phyloP scores from a whole-genome alignment of 1,140 invertebrate genomes.

The Theocolax elegans region DNA sequence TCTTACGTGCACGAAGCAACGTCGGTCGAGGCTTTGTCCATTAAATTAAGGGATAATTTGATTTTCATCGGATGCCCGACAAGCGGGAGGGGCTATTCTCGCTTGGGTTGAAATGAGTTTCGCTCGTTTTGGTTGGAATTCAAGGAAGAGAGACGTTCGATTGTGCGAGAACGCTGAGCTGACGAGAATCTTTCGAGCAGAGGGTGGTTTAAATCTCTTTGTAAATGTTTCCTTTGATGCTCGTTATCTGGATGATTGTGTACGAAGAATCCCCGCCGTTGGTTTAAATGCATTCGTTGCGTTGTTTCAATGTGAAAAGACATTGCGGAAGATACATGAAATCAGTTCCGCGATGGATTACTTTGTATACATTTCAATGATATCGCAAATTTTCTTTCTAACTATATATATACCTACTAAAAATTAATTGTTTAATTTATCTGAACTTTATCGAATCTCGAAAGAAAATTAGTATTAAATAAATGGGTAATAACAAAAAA shows the following conservation, averaged over 20 bases:
- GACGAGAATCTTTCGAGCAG: not conserved
- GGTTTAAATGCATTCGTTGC: not conserved
- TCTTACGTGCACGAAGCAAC: too few species aligned
- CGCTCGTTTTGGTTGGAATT: not conserved
- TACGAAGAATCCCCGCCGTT: not conserved
- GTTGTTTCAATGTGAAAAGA: too few species aligned
- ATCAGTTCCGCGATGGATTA: too few species aligned
- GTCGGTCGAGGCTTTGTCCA: conserved; percentile 9
- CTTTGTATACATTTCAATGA: too few species aligned
- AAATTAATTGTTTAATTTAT: too few species aligned
- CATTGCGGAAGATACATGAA: not conserved
- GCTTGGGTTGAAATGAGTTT: not conserved
- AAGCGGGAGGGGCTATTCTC: not conserved
- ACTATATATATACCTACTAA: too few species aligned
- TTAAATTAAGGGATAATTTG: conserved; percentile 34
- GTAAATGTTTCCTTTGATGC: not conserved
- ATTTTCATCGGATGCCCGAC: conserved; percentile 12
- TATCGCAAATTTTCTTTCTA: too few species aligned
- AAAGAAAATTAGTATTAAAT: too few species aligned
- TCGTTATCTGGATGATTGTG: not conserved
- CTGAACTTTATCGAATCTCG: too few species aligned
- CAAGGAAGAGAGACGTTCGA: not conserved
- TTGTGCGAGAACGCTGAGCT: not conserved
- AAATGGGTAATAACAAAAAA: too few species aligned
- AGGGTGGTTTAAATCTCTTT: not conserved